Base-by-base conservation (phyloP, 2,888 invertebrate genomes). In the Thyatira batis region DNA sequence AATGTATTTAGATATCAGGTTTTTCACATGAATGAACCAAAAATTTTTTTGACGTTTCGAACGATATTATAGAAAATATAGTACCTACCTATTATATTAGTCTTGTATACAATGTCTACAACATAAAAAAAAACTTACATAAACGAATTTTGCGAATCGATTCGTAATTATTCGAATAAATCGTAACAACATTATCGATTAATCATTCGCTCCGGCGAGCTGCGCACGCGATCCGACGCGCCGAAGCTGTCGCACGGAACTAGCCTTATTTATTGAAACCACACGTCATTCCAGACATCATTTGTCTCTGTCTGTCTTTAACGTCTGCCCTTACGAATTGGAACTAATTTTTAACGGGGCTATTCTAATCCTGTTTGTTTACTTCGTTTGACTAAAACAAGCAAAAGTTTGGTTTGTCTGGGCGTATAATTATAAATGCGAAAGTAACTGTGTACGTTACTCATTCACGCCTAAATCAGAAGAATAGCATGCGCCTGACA, bases 281-380 rank as follows among this genome's bases (percentile, higher is more conserved):
- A 76, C 73, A 61, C 65, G 61, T 78, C 75, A 74, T 74, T 69
- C 65, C 20, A 45, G 53, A 65, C 66, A 76, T 70, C 76, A 76
- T 78, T 76, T 76, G 69, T 78, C 76, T 65, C 66, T 65, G 64
- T 67, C 63, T 63, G 57, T 54, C 59, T 57, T 67, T 63, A 49
- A 53, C 33, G 49, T 52, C 58, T 54, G 39, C 17, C 39, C 13
- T 39, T 39, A 39, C 39, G 39, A 17, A 63, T 76, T 67, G 61
- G 56, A 58, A 62, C 61, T 44, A 64, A 72, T 69, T 67, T 72
- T 71, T 68, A 68, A 68, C 63, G 54, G 60, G n/a, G 13, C 33
- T 48, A 53, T 53, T 49, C 51, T 50, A 45, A 46, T 25, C 13
- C 13, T 39, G 39, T 8, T 39, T 39, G 17, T 39, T 39, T 39